Percentiles rank a stretch among this genome's conserved stretches.
Conservation (phyloP, 2,888 invertebrate species). For the Agelastica alni region DNA sequence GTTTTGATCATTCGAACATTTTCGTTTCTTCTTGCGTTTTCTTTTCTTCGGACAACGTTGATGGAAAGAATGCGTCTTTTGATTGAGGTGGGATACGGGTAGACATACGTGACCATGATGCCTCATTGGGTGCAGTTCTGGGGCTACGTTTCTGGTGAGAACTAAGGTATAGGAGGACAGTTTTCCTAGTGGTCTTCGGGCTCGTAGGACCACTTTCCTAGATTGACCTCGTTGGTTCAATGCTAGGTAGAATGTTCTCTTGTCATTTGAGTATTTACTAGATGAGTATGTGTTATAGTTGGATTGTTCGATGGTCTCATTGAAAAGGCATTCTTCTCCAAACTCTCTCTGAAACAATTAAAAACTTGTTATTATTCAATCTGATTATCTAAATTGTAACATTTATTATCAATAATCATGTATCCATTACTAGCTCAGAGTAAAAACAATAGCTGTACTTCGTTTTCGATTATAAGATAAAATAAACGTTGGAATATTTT, state of each 20-base stretch:
- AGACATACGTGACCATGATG: conserved; percentile 52
- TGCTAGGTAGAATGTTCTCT: conserved; percentile 76
- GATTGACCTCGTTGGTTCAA: conserved; percentile 74
- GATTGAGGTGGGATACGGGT: conserved; percentile 40
- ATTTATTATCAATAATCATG: too few species aligned
- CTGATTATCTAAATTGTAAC: too few species aligned
- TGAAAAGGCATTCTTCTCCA: conserved; percentile 81
- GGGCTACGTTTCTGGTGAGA: conserved; percentile 64
- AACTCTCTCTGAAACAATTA: conserved; percentile 79
- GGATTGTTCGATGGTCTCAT: conserved; percentile 82
- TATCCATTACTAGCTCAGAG: too few species aligned
- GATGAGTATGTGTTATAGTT: conserved; percentile 86
- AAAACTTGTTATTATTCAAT: too few species aligned
- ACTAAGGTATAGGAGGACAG: conserved; percentile 77
- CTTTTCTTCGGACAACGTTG: conserved; percentile 59
- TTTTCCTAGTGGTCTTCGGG: conserved; percentile 68
- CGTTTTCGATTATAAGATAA: too few species aligned
- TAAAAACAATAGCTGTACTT: too few species aligned
- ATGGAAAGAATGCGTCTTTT: conserved; percentile 49
- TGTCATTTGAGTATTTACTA: conserved; percentile 70
- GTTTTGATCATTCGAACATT: conserved; percentile 47
- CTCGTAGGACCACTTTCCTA: conserved; percentile 73
- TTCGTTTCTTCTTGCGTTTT: conserved; percentile 58
- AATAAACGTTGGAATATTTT: too few species aligned
- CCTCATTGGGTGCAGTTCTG: conserved; percentile 58